Evolutionary conservation across 2,888 invertebrate genomes (phyloP).

Genomic region (Pediacus dermestoides): DNA sequence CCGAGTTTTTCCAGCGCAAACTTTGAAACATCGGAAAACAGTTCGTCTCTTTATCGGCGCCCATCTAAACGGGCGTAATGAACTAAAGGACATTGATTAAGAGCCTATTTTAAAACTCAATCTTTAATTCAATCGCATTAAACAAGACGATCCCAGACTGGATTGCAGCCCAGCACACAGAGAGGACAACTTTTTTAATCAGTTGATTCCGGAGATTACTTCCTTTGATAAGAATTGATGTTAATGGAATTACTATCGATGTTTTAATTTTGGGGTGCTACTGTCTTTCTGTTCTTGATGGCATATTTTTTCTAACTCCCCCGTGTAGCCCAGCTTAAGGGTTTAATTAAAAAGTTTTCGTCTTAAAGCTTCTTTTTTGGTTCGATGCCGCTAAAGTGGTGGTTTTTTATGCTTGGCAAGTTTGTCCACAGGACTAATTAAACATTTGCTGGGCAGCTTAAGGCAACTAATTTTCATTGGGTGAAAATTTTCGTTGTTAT

Average conservation of each 20-base stretch:
- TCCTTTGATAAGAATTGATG: constrained; percentile 47
- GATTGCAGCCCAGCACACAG: constrained; percentile 27
- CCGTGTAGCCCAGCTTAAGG: constrained; percentile 12
- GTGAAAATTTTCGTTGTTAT: no score
- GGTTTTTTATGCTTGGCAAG: no score
- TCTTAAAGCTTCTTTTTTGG: constrained; percentile 1
- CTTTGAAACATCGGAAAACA: constrained; percentile 22
- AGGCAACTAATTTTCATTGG: no score
- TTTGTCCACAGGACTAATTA: no score
- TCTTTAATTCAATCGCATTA: constrained; percentile 52
- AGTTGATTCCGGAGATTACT: constrained; percentile 49
- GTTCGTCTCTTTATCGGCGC: constrained; percentile 40
- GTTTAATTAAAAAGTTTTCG: constrained; percentile 32
- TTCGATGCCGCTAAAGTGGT: background rate
- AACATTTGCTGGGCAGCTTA: no score
- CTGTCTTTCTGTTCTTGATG: no score
- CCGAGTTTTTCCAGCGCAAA: background rate
- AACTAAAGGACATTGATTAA: constrained; percentile 51
- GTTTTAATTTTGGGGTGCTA: constrained; percentile 44
- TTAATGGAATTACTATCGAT: constrained; percentile 50
- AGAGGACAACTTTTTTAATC: constrained; percentile 50
- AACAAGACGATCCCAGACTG: constrained; percentile 41
- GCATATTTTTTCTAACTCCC: constrained; percentile 21
- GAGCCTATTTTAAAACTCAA: constrained; percentile 47
- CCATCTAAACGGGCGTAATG: constrained; percentile 48